phyloP scores from a whole-genome alignment of 2,113 vertebrate species.

The Thryonomys swinderianus region DNA sequence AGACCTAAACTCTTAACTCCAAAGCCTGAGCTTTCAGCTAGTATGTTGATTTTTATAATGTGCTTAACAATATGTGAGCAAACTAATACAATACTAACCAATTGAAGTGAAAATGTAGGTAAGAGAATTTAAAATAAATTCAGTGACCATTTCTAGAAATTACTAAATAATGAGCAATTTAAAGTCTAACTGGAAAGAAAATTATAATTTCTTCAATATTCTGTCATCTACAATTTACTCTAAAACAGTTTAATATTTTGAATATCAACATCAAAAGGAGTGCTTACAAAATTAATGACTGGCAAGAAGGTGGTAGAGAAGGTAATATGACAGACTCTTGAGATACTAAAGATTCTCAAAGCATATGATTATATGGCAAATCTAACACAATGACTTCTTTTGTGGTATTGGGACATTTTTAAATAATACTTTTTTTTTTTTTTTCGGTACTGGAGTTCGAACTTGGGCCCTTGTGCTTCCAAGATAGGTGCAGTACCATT shows the following conservation, averaged over 20 bases:
- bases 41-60: constrained; percentile 10
- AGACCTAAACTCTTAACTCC: background rate
- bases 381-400: background rate
- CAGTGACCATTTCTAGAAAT: constrained; percentile 21
- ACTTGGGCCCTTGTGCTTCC: too few species aligned
- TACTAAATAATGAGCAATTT: constrained; percentile 9
- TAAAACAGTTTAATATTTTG: background rate
- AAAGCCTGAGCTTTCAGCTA: background rate
- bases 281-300: constrained; percentile 24
- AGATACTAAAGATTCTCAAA: background rate
- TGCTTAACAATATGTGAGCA: background rate
- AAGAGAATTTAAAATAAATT: constrained; percentile 15
- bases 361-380: background rate
- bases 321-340: background rate
- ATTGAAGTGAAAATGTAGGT: constrained; percentile 19
- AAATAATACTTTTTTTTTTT: constrained; percentile 11
- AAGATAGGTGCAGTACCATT: too few species aligned
- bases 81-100: constrained; percentile 18
- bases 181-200: constrained; percentile 4
- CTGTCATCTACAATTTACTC: background rate
- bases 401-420: too few species aligned
- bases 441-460: too few species aligned
- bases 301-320: background rate
- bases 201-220: background rate
- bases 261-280: background rate